Percentiles rank a stretch among this genome's conserved stretches.
Evolutionary conservation across 2,888 invertebrate species (phyloP).

Genomic region (Drosophila lutescens): DNA sequence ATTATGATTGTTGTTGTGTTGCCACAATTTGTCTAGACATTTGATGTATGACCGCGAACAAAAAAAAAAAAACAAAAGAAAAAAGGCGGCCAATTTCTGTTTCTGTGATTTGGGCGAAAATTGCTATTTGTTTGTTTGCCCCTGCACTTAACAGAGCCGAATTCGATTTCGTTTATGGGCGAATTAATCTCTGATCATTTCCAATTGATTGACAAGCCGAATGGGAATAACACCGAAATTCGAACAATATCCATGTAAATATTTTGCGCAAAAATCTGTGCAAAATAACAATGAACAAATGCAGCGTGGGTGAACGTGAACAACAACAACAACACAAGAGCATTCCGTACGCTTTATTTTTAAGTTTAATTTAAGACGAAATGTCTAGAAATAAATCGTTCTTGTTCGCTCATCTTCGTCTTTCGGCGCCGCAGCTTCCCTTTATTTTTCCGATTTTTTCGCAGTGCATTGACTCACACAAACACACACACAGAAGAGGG

Average conservation of each 20-base stretch:
- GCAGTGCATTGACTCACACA: conserved; percentile 67
- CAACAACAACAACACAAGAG: conserved; percentile 40
- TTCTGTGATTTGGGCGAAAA: conserved; percentile 4
- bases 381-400: conserved; percentile 67
- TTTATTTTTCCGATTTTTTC: conserved; percentile 27
- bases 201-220: conserved; percentile 35
- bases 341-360: conserved; percentile 55
- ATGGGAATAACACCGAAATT: conserved; percentile 7
- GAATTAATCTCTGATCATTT: conserved; percentile 7
- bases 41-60: conserved; percentile 61
- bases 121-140: conserved; percentile 12
- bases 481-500: background rate
- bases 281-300: background rate
- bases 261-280: conserved; percentile 4
- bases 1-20: conserved; percentile 2
- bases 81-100: conserved; percentile 26
- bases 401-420: background rate
- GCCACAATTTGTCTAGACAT: conserved; percentile 68
- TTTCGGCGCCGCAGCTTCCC: conserved; percentile 2
- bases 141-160: conserved; percentile 25
- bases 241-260: conserved; percentile 24
- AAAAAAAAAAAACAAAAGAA: background rate
- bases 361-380: conserved; percentile 66
- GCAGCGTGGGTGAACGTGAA: conserved; percentile 32
- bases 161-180: conserved; percentile 34